Conservation (phyloP, 1,140 invertebrate genomes). For the Oncopodura yosiiana region DNA sequence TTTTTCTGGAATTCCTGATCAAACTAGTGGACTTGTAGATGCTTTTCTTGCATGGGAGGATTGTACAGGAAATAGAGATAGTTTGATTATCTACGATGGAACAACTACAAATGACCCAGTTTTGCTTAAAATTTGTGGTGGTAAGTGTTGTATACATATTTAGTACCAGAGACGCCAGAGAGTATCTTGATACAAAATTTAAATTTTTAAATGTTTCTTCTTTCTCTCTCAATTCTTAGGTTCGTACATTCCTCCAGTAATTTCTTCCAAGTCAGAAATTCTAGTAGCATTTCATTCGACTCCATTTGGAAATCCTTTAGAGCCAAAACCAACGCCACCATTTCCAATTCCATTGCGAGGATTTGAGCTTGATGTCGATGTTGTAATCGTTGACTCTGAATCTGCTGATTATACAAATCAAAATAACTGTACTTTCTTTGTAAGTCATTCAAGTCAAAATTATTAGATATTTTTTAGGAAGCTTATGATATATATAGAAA, state of each 20-base stretch:
- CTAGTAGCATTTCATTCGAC: slow-evolving; percentile 59
- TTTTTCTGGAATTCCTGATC: slow-evolving; percentile 37
- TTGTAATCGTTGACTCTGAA: slow-evolving; percentile 76
- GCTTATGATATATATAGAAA: no score
- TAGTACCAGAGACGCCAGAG: no score
- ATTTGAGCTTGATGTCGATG: slow-evolving; percentile 72
- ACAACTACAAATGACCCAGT: slow-evolving; percentile 78
- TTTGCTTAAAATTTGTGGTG: slow-evolving; percentile 79
- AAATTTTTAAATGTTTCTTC: no score
- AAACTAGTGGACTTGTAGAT: slow-evolving; percentile 36
- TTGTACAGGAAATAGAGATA: slow-evolving; percentile 76
- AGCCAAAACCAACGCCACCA: slow-evolving; percentile 36
- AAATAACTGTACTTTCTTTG: slow-evolving; percentile 31
- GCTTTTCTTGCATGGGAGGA: slow-evolving; percentile 60
- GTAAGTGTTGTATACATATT: no score
- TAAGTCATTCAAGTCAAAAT: slow-evolving; percentile 24
- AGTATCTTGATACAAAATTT: no score
- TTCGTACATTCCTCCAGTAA: slow-evolving; percentile 32
- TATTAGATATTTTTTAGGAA: no score
- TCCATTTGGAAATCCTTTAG: slow-evolving; percentile 56
- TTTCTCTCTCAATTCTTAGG: no score
- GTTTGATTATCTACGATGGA: slow-evolving; percentile 80
- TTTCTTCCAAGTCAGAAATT: slow-evolving; percentile 54
- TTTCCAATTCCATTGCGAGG: slow-evolving; percentile 53
- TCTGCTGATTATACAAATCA: slow-evolving; percentile 54